A percentile compares a stretch with the other conserved stretches of the same genome.
These are phyloP conservation scores for Pleuronectes platessa DNA, from an alignment of 2,113 vertebrate genomes.

Conservation along the genomic window DNA sequence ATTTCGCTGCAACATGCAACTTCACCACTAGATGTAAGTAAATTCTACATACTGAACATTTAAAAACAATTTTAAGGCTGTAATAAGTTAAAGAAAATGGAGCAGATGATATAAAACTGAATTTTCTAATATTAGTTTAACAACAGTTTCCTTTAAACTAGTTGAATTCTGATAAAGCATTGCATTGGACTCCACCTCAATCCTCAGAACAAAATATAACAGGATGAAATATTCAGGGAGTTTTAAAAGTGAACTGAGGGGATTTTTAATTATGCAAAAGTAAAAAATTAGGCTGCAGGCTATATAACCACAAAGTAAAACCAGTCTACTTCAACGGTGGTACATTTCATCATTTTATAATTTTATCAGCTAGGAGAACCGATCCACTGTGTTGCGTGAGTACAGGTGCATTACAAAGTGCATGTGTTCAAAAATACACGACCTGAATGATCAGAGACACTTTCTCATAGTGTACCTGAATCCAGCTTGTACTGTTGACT, in stretches of 20 bases:
- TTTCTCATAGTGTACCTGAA: background rate
- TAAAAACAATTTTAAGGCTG: too few relatives aligned
- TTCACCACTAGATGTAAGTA: too few relatives aligned
- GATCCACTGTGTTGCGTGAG: background rate
- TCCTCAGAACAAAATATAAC: constrained; percentile 47
- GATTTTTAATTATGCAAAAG: constrained; percentile 66
- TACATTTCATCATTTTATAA: constrained; percentile 17
- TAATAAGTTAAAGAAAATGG: background rate
- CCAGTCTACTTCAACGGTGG: constrained; percentile 34
- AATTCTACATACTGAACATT: too few relatives aligned
- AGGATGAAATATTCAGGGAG: constrained; percentile 62
- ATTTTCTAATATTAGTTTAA: constrained; percentile 6
- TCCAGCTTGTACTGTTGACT: background rate
- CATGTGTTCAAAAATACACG: background rate
- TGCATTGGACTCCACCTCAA: constrained; percentile 32
- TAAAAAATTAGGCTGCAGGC: constrained; percentile 42
- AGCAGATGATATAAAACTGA: constrained; percentile 22
- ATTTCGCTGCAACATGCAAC: too few relatives aligned
- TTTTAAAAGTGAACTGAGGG: constrained; percentile 64
- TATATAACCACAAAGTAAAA: constrained; percentile 46
- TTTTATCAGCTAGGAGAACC: constrained; percentile 5
- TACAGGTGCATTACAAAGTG: background rate
- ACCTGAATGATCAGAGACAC: background rate
- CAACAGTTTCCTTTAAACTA: constrained; percentile 3
- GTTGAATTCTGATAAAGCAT: constrained; percentile 34